Conservation (phyloP, 2,113 vertebrate species). For the Dascyllus trimaculatus region DNA sequence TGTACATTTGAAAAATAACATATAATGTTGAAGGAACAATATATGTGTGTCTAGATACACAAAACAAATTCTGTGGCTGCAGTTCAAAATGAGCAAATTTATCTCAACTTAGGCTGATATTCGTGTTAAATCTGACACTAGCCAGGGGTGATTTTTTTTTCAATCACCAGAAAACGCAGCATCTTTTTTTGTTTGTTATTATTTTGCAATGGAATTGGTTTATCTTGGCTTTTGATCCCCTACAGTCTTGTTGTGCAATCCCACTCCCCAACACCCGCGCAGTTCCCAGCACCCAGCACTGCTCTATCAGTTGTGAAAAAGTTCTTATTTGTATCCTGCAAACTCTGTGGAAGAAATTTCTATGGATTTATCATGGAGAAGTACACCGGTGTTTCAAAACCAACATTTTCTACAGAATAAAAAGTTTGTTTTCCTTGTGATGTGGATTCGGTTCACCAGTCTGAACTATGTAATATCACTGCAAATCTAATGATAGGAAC, state of each 20-base stretch:
- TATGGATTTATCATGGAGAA: not conserved
- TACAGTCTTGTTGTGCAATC: not conserved
- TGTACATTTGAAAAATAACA: not conserved
- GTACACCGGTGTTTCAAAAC: not conserved
- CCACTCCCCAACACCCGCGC: not conserved
- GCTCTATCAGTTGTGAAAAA: not conserved
- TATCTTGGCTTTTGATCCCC: slow-evolving; percentile 10
- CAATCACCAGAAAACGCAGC: not conserved
- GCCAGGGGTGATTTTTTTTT: not conserved
- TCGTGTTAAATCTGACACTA: slow-evolving; percentile 1
- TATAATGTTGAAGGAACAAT: no score
- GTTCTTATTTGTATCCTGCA: not conserved
- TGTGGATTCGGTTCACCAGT: no score
- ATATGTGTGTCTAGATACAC: slow-evolving; percentile 8
- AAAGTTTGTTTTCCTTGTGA: not conserved
- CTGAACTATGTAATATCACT: no score
- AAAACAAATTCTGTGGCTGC: not conserved
- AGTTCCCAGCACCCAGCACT: not conserved
- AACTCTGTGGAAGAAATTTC: slow-evolving; percentile 8
- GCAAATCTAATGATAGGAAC: no score
- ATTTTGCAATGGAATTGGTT: slow-evolving; percentile 8
- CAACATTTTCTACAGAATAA: no score
- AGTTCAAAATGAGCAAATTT: slow-evolving; percentile 2
- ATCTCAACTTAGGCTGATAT: slow-evolving; percentile 13
- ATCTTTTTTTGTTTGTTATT: not conserved